Conservation (phyloP, 2,888 invertebrate genomes). For the Tyria jacobaeae region DNA sequence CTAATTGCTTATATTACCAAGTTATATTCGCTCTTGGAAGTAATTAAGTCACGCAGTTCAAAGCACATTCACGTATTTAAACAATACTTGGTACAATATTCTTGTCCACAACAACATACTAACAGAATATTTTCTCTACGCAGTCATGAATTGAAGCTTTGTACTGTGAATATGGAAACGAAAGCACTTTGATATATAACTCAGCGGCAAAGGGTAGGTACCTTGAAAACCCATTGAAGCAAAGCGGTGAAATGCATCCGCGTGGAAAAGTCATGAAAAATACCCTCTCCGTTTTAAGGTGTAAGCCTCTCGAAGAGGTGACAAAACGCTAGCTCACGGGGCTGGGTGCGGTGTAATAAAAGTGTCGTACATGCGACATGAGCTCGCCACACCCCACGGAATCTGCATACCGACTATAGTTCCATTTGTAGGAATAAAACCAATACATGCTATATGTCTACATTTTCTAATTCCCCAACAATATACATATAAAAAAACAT, state of each 20-base stretch:
- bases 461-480: too few relatives aligned
- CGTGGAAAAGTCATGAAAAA: slow-evolving; percentile 76
- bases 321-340: slow-evolving; percentile 68
- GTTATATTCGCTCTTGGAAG: slow-evolving; percentile 83
- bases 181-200: slow-evolving; percentile 68
- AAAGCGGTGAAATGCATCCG: slow-evolving; percentile 72
- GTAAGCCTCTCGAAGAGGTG: slow-evolving; percentile 73
- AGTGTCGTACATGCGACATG: slow-evolving; percentile 60
- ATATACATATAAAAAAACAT: neutral
- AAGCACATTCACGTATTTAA: slow-evolving; percentile 77
- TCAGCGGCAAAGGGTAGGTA: slow-evolving; percentile 66
- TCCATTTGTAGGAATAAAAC: slow-evolving; percentile 31
- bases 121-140: slow-evolving; percentile 51
- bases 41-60: slow-evolving; percentile 83
- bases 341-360: slow-evolving; percentile 62
- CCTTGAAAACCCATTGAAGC: slow-evolving; percentile 68
- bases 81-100: slow-evolving; percentile 62
- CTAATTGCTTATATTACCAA: slow-evolving; percentile 87
- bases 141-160: slow-evolving; percentile 51
- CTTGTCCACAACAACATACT: slow-evolving; percentile 36
- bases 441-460: slow-evolving; percentile 20
- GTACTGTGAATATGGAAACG: slow-evolving; percentile 52
- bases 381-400: slow-evolving; percentile 34
- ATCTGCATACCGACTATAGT: slow-evolving; percentile 42
- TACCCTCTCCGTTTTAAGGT: slow-evolving; percentile 66